A percentile compares a stretch with the other conserved stretches of the same genome.
phyloP scores from a whole-genome alignment of 2,113 vertebrate genomes.

The Psammodynastes pulverulentus region DNA sequence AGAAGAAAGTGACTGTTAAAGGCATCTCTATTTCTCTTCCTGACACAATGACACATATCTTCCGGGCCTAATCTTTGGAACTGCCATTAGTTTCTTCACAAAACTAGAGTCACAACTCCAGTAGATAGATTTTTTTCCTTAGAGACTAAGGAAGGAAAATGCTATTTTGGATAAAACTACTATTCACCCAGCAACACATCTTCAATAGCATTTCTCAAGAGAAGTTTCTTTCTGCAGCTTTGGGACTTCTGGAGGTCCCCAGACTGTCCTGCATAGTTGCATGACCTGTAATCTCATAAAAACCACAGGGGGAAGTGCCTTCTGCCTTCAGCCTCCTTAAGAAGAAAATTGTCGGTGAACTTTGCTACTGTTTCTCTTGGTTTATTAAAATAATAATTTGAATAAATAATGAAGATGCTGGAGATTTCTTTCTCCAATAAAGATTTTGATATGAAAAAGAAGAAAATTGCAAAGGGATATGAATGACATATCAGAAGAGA shows the following conservation, averaged over 20 bases:
- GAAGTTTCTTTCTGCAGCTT: neutral
- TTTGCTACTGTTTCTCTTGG: too few species aligned
- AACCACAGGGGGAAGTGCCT: neutral
- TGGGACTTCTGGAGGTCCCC: neutral
- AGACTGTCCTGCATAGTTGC: neutral
- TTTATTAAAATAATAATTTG: too few species aligned
- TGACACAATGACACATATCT: neutral
- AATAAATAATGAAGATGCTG: too few species aligned
- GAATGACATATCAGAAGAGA: neutral
- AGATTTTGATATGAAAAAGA: neutral
- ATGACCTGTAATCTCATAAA: neutral
- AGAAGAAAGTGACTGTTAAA: neutral
- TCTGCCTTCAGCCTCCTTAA: neutral
- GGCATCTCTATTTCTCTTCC: neutral
- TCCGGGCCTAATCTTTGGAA: neutral
- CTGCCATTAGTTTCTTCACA: neutral
- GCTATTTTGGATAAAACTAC: neutral
- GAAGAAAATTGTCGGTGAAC: neutral
- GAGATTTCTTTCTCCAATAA: too few species aligned
- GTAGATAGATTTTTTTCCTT: neutral
- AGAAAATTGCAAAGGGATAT: conserved; percentile 3
- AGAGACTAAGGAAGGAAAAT: neutral
- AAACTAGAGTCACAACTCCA: neutral
- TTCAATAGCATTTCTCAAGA: neutral
- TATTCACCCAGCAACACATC: neutral